Conservation (phyloP, 2,113 vertebrate genomes). For the Stegastes partitus region DNA sequence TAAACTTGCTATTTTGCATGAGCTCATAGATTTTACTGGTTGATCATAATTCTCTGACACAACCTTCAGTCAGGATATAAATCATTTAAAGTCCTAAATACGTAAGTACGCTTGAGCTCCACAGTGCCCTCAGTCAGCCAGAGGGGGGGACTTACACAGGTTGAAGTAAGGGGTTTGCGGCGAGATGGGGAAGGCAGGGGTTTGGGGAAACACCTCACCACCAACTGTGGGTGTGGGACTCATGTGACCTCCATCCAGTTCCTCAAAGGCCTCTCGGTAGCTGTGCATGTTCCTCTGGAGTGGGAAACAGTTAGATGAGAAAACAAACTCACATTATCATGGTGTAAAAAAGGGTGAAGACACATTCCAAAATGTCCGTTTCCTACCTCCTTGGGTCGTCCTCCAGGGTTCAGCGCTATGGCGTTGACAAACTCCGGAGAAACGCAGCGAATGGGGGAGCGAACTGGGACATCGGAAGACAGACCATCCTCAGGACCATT, state of each 20-base stretch:
- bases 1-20: neutral
- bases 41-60: neutral
- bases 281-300: constrained; percentile 95
- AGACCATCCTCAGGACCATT: constrained; percentile 79
- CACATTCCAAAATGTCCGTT: accelerated
- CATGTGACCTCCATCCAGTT: constrained; percentile 88
- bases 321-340: neutral
- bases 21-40: too few species aligned
- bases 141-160: constrained; percentile 84
- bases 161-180: constrained; percentile 89
- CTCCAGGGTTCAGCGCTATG: constrained; percentile 95
- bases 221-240: constrained; percentile 87
- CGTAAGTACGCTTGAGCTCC: constrained; percentile 59
- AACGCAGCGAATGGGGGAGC: constrained; percentile 92
- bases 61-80: neutral
- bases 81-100: neutral
- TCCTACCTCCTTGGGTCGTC: constrained; percentile 96
- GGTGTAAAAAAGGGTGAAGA: neutral
- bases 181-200: constrained; percentile 86
- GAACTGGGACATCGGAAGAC: constrained; percentile 86
- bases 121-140: constrained; percentile 79
- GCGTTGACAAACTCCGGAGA: constrained; percentile 95
- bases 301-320: constrained; percentile 42
- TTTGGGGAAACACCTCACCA: constrained; percentile 92
- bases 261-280: constrained; percentile 98